A percentile compares a stretch with the other conserved stretches of the same genome.
Evolutionary conservation across 2,113 vertebrate genomes (phyloP).

Genomic region (western clawed frog (Xenopus tropicalis)): UCB_Xtro_10.0 CM004449.2:90855001-90855500

Average conservation of each 20-base stretch:
- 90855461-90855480: background rate
- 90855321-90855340: slow-evolving; percentile 59
- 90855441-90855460: no score
- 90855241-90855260: slow-evolving; percentile 67
- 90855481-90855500: background rate
- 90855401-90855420: no score
- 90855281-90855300: slow-evolving; percentile 62
- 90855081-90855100: slow-evolving; percentile 84
- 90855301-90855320: slow-evolving; percentile 58
- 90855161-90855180: slow-evolving; percentile 77
- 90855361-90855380: slow-evolving; percentile 57
- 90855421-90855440: no score
- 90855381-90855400: slow-evolving; percentile 32
- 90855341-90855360: slow-evolving; percentile 58
- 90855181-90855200: slow-evolving; percentile 61
- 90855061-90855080: slow-evolving; percentile 83
- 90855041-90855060: slow-evolving; percentile 87
- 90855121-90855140: slow-evolving; percentile 36
- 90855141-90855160: slow-evolving; percentile 62
- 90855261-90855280: slow-evolving; percentile 77
- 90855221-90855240: slow-evolving; percentile 64
- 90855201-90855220: slow-evolving; percentile 62
- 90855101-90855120: slow-evolving; percentile 67
- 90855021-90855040: slow-evolving; percentile 72
- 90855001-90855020: slow-evolving; percentile 58